Base-by-base conservation (phyloP, 1,140 invertebrate species). In the Tetragnatha versicolor region DNA sequence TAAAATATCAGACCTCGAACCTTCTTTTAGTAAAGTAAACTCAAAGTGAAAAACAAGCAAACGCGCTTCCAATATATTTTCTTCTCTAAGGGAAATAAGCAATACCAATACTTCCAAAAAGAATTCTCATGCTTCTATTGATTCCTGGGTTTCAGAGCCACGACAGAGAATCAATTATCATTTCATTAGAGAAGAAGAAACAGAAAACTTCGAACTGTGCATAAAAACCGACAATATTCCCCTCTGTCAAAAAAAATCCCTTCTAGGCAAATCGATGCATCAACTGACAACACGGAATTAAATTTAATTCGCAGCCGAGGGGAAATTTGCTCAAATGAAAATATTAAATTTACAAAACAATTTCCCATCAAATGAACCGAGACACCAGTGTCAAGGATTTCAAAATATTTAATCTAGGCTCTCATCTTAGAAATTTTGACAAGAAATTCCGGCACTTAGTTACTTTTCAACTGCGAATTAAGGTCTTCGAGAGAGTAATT, bases 331-430 rank as follows among this genome's bases (percentile, higher is more conserved):
- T 70, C 47, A 70, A 70, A 70, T 53, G 47, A 53, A 53, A 53
- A 53, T 70, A 70, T 70, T 70, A 70, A 49, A 70, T 70, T 70
- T 70, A 25, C 68, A 53, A 55, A 55, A 70, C 68, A 70, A 70
- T 70, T 55, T 70, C 47, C n/a, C 68, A 3, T 39, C 51, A 70
- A 55, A 70, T 55, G 49, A 70, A 27, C 20, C 12, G 31, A n/a
- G 68, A 70, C 45, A 70, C n/a, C n/a, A 3, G 39, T 70, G 27
- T 37, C 49, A 70, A 4, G 10, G 20, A 35, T 37, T 70, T 53
- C 22, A 39, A 65, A 25, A 65, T 65, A 42, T 65, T 65, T 65
- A 65, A 65, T 65, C 35, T 65, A 65, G 61, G 10, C 25, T n/a
- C n/a, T 65, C 61, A 65, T 42, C 35, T 42, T 12, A 6, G 39